Percentiles rank a stretch among this genome's conserved stretches.
Conservation (phyloP, 30 jellyfish, hydroid and myxozoan species). For the Hydra vulgaris region DNA sequence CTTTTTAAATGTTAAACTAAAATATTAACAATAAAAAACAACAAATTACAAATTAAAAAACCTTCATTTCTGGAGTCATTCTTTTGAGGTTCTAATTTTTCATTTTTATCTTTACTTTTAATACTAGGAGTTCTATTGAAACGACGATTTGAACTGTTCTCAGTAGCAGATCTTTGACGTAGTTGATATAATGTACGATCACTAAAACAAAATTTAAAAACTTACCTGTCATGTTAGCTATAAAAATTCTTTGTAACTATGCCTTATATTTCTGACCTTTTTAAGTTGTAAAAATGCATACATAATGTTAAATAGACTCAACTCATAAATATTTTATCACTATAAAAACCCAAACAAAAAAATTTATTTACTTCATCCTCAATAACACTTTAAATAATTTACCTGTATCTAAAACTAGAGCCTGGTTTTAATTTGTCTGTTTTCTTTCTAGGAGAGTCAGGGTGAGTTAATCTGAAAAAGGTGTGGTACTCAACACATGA, state of each 20-base stretch:
- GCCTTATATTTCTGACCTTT: too few species aligned
- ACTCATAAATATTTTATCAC: too few species aligned
- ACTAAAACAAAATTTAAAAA: constrained; percentile 20
- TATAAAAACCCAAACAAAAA: too few species aligned
- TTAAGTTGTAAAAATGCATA: too few species aligned
- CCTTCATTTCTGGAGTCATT: background rate
- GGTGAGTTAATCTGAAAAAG: constrained; percentile 47
- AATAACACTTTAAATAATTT: background rate
- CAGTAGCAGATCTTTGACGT: constrained; percentile 33
- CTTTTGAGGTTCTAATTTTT: background rate
- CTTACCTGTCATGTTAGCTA: too few species aligned
- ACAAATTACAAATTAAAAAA: too few species aligned
- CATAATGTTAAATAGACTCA: too few species aligned
- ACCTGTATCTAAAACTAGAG: constrained; percentile 81
- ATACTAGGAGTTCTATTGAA: constrained; percentile 64
- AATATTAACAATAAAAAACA: too few species aligned
- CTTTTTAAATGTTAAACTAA: too few species aligned
- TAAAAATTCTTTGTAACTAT: too few species aligned
- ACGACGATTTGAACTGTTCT: background rate
- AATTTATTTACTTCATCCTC: background rate
- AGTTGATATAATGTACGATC: constrained; percentile 78
- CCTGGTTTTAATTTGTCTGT: constrained; percentile 42
- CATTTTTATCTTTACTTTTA: constrained; percentile 15
- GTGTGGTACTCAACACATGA: constrained; percentile 67
- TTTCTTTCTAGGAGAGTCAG: constrained; percentile 40